Evolutionary conservation across 2,888 invertebrate genomes (phyloP), one percentile per base, ranked within the genome.

Genomic region (Heliconius aoede): DNA sequence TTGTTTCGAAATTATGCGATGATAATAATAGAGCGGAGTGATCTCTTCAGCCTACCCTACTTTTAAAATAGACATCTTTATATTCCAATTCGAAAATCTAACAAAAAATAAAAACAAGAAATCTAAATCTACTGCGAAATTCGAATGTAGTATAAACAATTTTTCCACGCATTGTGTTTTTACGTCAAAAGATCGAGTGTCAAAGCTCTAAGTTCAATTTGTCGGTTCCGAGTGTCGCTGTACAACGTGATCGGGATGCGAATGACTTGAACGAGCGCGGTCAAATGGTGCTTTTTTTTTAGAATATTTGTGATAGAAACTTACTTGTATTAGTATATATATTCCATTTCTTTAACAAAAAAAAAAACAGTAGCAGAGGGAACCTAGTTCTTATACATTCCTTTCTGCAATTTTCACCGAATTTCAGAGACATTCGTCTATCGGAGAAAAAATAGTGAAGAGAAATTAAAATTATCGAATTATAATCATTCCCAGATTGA

Each of bases 141-240:
- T 26, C 30, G 5, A 21, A 30, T 13, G 36, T 40, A 15, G 24
- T 40, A 18, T 67, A 40, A 24, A 67, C 5, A 40, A 40, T 13
- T 40, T 67, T 67, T 46, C 8, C 8, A 21, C 28, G 21, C 21
- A 68, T 28, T 67, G 28, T 51, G 32, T 8, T 28, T 46, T 4
- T 28, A 51, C 18, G 26, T n/a, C 36, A 30, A 51, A 51, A 30
- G 28, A n/a, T 55, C 28, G 11, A 68, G 51, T 51, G 51, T 51
- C 68, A 68, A 68, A 68, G 68, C 68, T 36, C 15, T 65, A 65
- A 36, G 51, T 68, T 68, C 68, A 68, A 68, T 51, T 64, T 68
- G 51, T 51, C 30, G 13, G 21, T 28, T 13, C 51, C 30, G 26
- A 68, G 68, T 68, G 30, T 51, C 68, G 51, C 51, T 0, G 21